A percentile compares a stretch with the other conserved stretches of the same genome.
Evolutionary conservation across 2,888 invertebrate genomes (phyloP).

Genomic region (Eurytoma californica): DNA sequence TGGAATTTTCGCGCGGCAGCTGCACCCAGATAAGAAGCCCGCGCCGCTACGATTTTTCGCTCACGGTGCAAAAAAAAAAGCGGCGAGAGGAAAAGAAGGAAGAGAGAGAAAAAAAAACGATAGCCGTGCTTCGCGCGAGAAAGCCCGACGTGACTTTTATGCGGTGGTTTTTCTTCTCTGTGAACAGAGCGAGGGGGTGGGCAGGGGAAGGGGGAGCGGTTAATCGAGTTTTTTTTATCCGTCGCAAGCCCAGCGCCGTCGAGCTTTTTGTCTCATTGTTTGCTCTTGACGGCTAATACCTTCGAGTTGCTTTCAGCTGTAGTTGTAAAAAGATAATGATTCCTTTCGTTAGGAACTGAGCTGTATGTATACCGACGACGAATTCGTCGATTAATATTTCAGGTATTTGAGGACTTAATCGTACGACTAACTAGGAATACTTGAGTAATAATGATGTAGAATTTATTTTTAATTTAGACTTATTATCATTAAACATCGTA

Average conservation of each 20-base stretch:
- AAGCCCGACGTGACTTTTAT: slow-evolving; percentile 20
- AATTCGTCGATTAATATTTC: no score
- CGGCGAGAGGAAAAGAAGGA: no score
- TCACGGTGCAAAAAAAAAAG: no score
- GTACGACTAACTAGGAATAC: no score
- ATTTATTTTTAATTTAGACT: no score
- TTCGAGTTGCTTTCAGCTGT: neutral
- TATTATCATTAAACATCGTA: no score
- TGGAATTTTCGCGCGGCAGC: slow-evolving; percentile 13
- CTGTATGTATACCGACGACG: neutral
- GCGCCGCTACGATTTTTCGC: neutral
- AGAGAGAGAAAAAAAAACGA: no score
- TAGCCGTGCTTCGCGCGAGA: neutral
- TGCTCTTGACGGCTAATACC: slow-evolving; percentile 27
- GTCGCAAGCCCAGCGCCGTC: neutral
- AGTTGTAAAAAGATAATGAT: slow-evolving; percentile 17
- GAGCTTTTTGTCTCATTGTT: slow-evolving; percentile 24
- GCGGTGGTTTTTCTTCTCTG: neutral
- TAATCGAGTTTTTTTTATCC: slow-evolving; percentile 40
- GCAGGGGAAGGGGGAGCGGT: neutral
- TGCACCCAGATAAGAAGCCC: slow-evolving; percentile 5
- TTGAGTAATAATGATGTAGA: no score
- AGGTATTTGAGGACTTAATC: no score
- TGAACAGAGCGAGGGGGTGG: neutral
- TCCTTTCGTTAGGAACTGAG: neutral